A percentile compares a stretch with the other conserved stretches of the same genome.
Evolutionary conservation across 2,113 vertebrate species (phyloP).

Genomic region (Varanus komodoensis): DNA sequence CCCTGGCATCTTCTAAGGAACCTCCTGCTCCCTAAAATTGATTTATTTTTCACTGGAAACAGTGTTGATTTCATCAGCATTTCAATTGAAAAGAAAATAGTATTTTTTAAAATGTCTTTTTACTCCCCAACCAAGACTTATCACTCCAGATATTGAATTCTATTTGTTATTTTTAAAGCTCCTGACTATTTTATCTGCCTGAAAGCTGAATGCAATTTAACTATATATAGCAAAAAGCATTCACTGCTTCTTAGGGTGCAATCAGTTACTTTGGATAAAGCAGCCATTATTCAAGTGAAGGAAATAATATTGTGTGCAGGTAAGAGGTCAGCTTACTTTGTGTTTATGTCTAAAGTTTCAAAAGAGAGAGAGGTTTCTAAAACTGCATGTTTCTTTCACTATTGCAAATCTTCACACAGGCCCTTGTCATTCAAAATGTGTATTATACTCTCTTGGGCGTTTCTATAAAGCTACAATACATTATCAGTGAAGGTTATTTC

Average conservation of each 20-base stretch:
- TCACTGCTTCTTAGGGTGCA: background rate
- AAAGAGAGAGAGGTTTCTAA: conserved; percentile 15
- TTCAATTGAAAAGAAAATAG: conserved; percentile 28
- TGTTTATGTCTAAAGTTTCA: background rate
- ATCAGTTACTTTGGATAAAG: conserved; percentile 27
- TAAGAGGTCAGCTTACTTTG: background rate
- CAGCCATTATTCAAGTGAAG: background rate
- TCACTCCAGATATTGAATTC: background rate
- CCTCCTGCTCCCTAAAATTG: background rate
- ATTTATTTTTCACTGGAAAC: background rate
- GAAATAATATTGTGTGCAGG: conserved; percentile 12
- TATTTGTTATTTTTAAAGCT: conserved; percentile 42
- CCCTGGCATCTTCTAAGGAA: background rate
- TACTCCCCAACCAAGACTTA: background rate
- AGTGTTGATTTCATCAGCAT: background rate
- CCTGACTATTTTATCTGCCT: conserved; percentile 1
- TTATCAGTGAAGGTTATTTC: conserved; percentile 33
- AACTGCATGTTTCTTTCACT: conserved; percentile 18
- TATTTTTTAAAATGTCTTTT: background rate
- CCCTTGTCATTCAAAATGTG: conserved; percentile 40
- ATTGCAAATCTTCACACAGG: background rate
- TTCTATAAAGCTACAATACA: conserved; percentile 41
- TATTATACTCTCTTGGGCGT: conserved; percentile 6
- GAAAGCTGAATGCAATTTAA: conserved; percentile 4
- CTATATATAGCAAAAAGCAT: conserved; percentile 1